Base-by-base conservation (phyloP, 2,888 invertebrate genomes). In the Julus scandinavius region DNA sequence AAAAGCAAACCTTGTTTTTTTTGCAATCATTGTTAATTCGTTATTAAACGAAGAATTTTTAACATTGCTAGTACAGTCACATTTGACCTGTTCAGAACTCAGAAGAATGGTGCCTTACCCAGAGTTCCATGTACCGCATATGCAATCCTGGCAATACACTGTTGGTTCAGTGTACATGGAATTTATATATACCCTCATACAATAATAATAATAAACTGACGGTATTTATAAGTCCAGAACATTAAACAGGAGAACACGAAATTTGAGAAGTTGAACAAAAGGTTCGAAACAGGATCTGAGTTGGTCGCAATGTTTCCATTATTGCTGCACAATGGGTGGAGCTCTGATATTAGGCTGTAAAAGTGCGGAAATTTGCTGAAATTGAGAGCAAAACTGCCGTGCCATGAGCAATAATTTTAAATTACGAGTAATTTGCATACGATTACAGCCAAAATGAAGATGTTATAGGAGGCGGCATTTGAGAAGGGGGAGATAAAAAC, bases 401-500 rank as follows among this genome's bases (percentile, higher is more conserved):
- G 63, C 63, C 63, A 63, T 20, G 20, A 20, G 63, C 63, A 20
- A 20, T 20, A n/a, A 63, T n/a, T 63, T 63, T 3, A 63, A 63
- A 63, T 63, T 63, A 63, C 63, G 63, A 63, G 63, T 20, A 63
- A 63, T 63, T 63, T 63, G 63, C 63, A 63, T 63, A 20, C 63
- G 63, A 63, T 63, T 63, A 63, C 63, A 20, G 63, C 3, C 63
- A 15, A 63, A 63, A 63, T 63, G 63, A 63, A 63, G 63, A 63
- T 63, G 63, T 63, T 63, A 63, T 20, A 63, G 20, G 63, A 4
- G n/a, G 63, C 2, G 9, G 49, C 9, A 13, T 49, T 13, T 49
- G 49, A 49, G 11, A 13, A 20, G 63, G 63, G 63, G 20, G 63
- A 63, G 63, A 63, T 63, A 63, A 63, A 58, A 63, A 63, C 63